phyloP scores from a whole-genome alignment of 2,113 vertebrate species.

The Lichenostomus cassidix region DNA sequence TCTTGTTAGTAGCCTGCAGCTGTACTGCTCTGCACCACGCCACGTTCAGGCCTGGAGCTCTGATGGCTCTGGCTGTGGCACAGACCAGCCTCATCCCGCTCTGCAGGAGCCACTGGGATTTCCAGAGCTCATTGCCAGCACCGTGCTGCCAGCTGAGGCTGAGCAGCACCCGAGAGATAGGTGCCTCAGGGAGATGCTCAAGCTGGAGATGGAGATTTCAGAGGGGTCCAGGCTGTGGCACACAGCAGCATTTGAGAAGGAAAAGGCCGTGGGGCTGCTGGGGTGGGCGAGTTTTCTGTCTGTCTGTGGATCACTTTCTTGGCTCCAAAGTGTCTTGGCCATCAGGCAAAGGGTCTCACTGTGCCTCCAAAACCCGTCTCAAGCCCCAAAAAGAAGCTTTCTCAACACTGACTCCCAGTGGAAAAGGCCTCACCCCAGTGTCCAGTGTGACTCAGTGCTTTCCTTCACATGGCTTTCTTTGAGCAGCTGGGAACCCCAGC shows the following conservation, averaged over 20 bases:
- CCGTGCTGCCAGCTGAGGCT: not conserved
- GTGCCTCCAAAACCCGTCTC: not conserved
- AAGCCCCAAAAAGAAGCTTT: not conserved
- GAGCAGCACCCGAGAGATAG: not conserved
- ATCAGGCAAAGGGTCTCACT: not conserved
- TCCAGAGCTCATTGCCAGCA: not conserved
- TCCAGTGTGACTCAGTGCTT: not conserved
- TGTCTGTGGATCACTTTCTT: not conserved
- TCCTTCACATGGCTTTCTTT: not conserved
- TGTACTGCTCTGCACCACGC: not conserved
- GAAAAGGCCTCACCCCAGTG: not conserved
- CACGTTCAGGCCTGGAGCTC: not conserved
- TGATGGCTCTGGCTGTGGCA: not conserved
- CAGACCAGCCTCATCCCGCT: fast-evolving
- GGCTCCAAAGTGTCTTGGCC: not conserved
- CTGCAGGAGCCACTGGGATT: not conserved
- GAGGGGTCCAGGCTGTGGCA: not conserved
- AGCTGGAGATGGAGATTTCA: not conserved
- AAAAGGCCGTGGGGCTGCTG: not conserved
- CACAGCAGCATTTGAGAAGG: fast-evolving
- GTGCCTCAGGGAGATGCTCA: not conserved
- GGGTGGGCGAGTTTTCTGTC: not conserved
- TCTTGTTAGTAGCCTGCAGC: slow-evolving; percentile 42
- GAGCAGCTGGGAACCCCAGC: not conserved
- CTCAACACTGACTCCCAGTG: not conserved